These are phyloP conservation scores for Apis cerana DNA, from an alignment of 1,140 invertebrate genomes.

Conservation along the genomic window DNA sequence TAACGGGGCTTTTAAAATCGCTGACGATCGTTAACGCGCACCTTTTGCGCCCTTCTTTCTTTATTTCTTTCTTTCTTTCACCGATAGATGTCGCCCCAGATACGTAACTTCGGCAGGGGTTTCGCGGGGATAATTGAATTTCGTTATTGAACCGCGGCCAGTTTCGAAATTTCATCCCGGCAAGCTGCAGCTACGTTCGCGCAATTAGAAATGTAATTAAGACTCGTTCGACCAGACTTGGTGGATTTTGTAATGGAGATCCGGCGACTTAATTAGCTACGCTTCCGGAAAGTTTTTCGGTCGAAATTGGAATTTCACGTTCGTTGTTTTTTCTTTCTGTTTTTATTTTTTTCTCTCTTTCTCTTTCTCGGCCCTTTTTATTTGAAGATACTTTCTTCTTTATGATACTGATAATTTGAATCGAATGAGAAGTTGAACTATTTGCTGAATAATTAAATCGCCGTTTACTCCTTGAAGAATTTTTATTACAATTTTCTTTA, in stretches of 20 bases:
- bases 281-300: neutral
- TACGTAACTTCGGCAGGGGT: neutral
- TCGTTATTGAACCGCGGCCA: slow-evolving; percentile 3
- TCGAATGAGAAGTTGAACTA: too few relatives aligned
- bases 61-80: too few relatives aligned
- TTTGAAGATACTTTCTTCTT: too few relatives aligned
- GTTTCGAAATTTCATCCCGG: neutral
- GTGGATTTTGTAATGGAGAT: neutral
- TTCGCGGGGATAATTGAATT: slow-evolving; percentile 18
- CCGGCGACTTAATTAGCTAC: slow-evolving; percentile 3
- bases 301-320: neutral
- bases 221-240: neutral
- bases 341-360: neutral
- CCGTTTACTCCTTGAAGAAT: too few relatives aligned
- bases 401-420: too few relatives aligned
- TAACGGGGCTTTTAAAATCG: slow-evolving; percentile 1
- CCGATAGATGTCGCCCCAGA: neutral
- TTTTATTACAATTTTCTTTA: too few relatives aligned
- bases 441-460: too few relatives aligned
- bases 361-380: too few relatives aligned
- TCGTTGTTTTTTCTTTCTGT: neutral
- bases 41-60: neutral
- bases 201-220: slow-evolving; percentile 30
- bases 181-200: neutral
- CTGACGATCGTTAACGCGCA: slow-evolving; percentile 1